Evolutionary conservation across 35 echinoderm and acorn worm genomes (phyloP).

Genomic region (Ophioderma brevispina): DNA sequence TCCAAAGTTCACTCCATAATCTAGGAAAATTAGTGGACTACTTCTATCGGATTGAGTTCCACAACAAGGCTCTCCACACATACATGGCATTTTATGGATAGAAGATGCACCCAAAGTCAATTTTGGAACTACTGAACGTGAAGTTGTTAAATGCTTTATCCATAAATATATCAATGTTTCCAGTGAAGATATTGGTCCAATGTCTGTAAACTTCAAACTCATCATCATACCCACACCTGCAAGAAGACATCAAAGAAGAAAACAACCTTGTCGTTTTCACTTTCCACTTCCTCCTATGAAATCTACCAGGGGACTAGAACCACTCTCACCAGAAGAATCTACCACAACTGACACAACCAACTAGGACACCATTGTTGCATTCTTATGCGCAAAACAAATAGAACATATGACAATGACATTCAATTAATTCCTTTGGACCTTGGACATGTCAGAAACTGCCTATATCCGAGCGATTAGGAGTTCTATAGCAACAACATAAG

Average conservation of each 20-base stretch:
- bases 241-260: not conserved
- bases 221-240: not conserved
- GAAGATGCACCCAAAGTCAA: slow-evolving; percentile 53
- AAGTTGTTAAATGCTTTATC: slow-evolving; percentile 47
- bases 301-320: not conserved
- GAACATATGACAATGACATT: slow-evolving; percentile 16
- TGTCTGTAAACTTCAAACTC: not conserved
- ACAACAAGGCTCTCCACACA: slow-evolving; percentile 45
- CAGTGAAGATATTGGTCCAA: not conserved
- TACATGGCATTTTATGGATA: slow-evolving; percentile 65
- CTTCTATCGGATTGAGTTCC: slow-evolving; percentile 72
- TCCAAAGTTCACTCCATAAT: slow-evolving; percentile 35
- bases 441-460: slow-evolving; percentile 16
- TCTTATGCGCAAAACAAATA: not conserved
- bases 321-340: not conserved
- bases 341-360: not conserved
- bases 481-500: slow-evolving; percentile 11
- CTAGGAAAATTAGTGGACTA: slow-evolving; percentile 64
- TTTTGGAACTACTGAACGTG: slow-evolving; percentile 18
- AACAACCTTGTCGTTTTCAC: not conserved
- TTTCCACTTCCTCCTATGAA: not conserved
- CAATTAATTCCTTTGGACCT: slow-evolving; percentile 30
- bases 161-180: not conserved
- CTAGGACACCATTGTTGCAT: not conserved
- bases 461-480: slow-evolving; percentile 22